Conservation (phyloP, 2,113 vertebrate genomes). For the Sylvicapra grimmia region DNA sequence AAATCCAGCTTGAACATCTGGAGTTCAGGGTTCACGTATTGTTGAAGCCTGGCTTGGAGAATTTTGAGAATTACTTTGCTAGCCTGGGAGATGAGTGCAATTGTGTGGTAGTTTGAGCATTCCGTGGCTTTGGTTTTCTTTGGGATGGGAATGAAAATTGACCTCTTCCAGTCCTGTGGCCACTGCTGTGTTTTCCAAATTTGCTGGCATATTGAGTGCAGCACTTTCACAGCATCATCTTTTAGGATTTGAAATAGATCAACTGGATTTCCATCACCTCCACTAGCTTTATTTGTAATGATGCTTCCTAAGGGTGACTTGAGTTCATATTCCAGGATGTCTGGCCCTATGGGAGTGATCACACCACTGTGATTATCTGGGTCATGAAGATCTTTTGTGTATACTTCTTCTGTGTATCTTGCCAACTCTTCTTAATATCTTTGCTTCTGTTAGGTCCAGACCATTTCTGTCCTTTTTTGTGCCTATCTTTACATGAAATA, state of each 20-base stretch:
- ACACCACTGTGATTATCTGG: not conserved
- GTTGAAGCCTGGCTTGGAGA: not conserved
- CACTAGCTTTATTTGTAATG: not conserved
- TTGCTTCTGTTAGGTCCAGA: not conserved
- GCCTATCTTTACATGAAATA: not conserved
- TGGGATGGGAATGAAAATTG: not conserved
- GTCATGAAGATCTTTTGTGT: not conserved
- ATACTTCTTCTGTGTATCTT: not conserved
- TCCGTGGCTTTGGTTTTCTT: not conserved
- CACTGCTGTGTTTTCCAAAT: not conserved
- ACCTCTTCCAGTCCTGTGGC: not conserved
- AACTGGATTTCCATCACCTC: not conserved
- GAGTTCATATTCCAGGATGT: not conserved
- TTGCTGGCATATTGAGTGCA: not conserved
- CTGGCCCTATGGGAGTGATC: not conserved
- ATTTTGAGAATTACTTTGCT: not conserved
- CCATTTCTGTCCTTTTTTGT: no score
- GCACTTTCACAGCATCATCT: not conserved
- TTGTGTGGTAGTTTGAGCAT: not conserved
- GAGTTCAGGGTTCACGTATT: not conserved
- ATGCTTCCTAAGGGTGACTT: not conserved
- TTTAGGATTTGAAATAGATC: not conserved
- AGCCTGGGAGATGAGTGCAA: not conserved
- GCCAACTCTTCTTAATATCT: not conserved
- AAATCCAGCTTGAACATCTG: not conserved